A percentile compares a stretch with the other conserved stretches of the same genome.
These are phyloP conservation scores for Venusia cambrica DNA, from an alignment of 2,888 invertebrate genomes.

Conservation along the genomic window DNA sequence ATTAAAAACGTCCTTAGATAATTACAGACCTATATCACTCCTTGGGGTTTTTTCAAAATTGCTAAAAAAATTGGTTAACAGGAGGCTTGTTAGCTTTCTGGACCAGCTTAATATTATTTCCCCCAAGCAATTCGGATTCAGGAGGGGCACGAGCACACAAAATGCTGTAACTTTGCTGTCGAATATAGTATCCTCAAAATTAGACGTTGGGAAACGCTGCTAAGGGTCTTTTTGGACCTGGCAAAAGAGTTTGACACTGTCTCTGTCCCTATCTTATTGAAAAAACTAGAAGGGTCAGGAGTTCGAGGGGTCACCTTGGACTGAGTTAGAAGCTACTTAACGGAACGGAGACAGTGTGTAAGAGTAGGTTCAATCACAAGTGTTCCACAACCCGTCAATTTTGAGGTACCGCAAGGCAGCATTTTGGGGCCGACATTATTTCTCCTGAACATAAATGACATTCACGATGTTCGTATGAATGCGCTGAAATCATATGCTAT, in stretches of 20 bases:
- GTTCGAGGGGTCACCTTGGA: neutral
- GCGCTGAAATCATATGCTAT: too few species aligned
- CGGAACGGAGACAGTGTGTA: neutral
- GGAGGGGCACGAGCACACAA: neutral
- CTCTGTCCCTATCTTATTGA: too few species aligned
- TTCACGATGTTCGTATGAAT: neutral
- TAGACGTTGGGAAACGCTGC: neutral
- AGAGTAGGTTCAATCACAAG: neutral
- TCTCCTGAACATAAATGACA: conserved; percentile 1
- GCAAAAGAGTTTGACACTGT: too few species aligned
- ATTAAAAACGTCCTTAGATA: neutral
- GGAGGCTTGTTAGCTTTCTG: neutral
- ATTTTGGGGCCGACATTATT: conserved; percentile 4
- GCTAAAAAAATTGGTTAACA: conserved; percentile 1
- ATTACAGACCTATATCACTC: neutral
- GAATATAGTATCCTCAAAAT: neutral
- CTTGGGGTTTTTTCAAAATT: conserved; percentile 3
- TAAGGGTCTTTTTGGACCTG: conserved; percentile 1
- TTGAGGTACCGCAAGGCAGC: neutral
- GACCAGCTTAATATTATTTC: neutral
- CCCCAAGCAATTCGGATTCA: conserved; percentile 1
- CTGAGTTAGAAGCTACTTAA: conserved; percentile 1
- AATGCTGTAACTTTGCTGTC: neutral
- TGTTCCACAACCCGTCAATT: neutral
- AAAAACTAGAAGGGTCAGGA: neutral